A percentile compares a stretch with the other conserved stretches of the same genome.
phyloP scores from a whole-genome alignment of 2,888 invertebrate species.

The Tenthredo scrophulariae region DNA sequence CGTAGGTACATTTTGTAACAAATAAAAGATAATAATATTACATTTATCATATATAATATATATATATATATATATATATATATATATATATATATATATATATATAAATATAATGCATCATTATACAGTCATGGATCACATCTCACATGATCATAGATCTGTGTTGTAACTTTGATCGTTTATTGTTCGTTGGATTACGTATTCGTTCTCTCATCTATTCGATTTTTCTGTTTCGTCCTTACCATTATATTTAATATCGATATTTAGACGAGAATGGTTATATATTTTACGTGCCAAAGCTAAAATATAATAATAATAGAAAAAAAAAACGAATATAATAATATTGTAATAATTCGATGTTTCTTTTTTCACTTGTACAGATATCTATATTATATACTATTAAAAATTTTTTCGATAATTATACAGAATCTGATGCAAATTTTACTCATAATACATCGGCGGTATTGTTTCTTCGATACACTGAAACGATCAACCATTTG shows the following conservation, averaged over 20 bases:
- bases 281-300: neutral
- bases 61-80: neutral
- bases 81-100: neutral
- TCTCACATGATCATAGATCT: slow-evolving; percentile 7
- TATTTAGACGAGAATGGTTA: neutral
- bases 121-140: slow-evolving; percentile 23
- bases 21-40: slow-evolving; percentile 33
- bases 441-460: neutral
- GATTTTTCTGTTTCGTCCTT: neutral
- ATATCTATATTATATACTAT: neutral
- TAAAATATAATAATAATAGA: neutral
- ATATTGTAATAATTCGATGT: slow-evolving; percentile 12
- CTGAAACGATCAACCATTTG: neutral
- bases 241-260: neutral
- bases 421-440: neutral
- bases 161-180: neutral
- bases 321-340: neutral
- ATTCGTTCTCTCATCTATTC: neutral
- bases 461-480: neutral
- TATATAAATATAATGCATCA: slow-evolving; percentile 15
- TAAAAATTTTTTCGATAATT: neutral
- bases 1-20: slow-evolving; percentile 38
- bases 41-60: neutral
- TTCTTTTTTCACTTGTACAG: neutral
- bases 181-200: neutral